Percentiles rank a stretch among this genome's conserved stretches.
phyloP scores from a whole-genome alignment of 1,140 invertebrate species.

The Eriosoma lanigerum region DNA sequence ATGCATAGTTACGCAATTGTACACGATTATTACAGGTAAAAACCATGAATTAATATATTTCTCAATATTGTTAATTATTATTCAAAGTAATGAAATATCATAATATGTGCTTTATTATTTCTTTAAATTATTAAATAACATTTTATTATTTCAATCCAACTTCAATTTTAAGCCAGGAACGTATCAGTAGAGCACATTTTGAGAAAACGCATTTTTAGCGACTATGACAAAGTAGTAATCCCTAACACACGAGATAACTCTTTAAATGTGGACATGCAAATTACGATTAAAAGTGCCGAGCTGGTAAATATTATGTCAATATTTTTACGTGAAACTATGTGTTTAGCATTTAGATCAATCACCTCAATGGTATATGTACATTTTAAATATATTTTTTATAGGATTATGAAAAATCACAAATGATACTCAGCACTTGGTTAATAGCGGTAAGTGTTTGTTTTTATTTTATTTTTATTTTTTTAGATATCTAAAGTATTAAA shows the following conservation, averaged over 20 bases:
- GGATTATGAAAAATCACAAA: slow-evolving; percentile 46
- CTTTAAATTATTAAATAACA: too few relatives aligned
- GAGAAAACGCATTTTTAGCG: slow-evolving; percentile 4
- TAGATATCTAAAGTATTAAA: background rate
- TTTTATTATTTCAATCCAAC: background rate
- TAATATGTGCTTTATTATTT: too few relatives aligned
- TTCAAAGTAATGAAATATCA: too few relatives aligned
- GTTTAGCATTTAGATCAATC: background rate
- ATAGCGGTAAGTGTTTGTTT: slow-evolving; percentile 33
- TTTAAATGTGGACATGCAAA: background rate
- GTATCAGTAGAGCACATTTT: background rate
- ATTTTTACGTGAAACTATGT: background rate
- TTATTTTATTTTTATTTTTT: background rate
- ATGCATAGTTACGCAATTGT: background rate
- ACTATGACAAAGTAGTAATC: slow-evolving; percentile 32
- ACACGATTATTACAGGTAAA: background rate
- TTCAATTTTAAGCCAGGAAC: background rate
- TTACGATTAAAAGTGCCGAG: slow-evolving; percentile 15
- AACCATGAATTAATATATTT: too few relatives aligned
- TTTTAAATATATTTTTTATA: slow-evolving; percentile 14
- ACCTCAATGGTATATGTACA: background rate
- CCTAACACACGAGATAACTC: background rate
- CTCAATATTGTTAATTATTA: too few relatives aligned
- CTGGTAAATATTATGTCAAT: slow-evolving; percentile 32
- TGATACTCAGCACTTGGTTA: slow-evolving; percentile 35